Evolutionary conservation across 2,888 invertebrate genomes (phyloP).

Genomic region (Hipparchia sbordonii): DNA sequence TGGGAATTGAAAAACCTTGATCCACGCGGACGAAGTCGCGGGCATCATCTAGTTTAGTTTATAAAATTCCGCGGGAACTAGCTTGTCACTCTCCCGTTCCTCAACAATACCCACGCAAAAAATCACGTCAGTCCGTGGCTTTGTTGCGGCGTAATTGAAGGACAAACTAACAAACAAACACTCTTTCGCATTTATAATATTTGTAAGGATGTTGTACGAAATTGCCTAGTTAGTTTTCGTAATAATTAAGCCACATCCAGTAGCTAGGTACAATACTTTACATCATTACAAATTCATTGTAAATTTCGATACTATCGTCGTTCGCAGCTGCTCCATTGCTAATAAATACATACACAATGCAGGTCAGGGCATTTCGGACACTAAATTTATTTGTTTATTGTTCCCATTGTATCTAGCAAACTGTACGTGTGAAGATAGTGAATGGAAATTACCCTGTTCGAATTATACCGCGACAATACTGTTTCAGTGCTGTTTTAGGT

Average conservation of each 20-base stretch:
- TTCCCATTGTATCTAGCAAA: slow-evolving; percentile 18
- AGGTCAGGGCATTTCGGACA: slow-evolving; percentile 22
- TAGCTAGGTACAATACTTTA: background rate
- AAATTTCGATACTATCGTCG: slow-evolving; percentile 28
- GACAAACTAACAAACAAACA: no score
- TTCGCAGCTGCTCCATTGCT: slow-evolving; percentile 24
- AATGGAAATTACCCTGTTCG: slow-evolving; percentile 18
- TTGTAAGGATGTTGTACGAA: no score
- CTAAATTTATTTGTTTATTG: slow-evolving; percentile 28
- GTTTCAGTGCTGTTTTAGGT: slow-evolving; percentile 1
- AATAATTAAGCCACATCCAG: slow-evolving; percentile 11
- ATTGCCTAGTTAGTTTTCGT: background rate
- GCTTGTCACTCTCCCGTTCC: no score
- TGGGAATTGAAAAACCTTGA: no score
- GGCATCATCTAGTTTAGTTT: no score
- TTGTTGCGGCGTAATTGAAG: no score
- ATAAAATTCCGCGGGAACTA: no score
- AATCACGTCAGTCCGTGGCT: no score
- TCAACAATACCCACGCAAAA: no score
- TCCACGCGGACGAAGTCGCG: no score
- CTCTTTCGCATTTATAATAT: no score
- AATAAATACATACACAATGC: slow-evolving; percentile 32
- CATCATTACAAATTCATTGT: slow-evolving; percentile 25
- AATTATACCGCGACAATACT: slow-evolving; percentile 11
- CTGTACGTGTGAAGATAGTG: slow-evolving; percentile 28